A percentile compares a stretch with the other conserved stretches of the same genome.
Conservation (phyloP, 1,140 invertebrate species). For the Medauroidea extradentata region DNA sequence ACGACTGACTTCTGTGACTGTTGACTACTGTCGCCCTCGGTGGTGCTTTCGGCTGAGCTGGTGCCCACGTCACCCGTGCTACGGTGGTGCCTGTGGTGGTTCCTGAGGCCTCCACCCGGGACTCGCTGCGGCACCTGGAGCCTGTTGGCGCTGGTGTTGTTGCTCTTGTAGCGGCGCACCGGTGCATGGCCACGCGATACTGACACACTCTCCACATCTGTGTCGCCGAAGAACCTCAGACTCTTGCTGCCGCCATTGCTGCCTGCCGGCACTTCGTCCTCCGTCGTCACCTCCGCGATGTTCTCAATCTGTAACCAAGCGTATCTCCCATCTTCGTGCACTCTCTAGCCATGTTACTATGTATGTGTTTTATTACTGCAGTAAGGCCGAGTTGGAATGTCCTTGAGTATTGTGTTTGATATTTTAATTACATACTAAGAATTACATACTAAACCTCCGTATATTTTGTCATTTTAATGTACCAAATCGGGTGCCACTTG, state of each 20-base stretch:
- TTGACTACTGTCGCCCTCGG: conserved; percentile 73
- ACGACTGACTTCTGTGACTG: conserved; percentile 73
- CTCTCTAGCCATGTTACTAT: too few relatives aligned
- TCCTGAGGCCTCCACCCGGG: background rate
- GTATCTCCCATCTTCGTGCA: too few relatives aligned
- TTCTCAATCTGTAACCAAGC: background rate
- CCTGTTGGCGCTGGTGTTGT: conserved; percentile 1
- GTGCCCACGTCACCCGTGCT: conserved; percentile 24
- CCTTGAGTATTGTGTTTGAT: too few relatives aligned
- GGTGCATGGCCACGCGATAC: too few relatives aligned
- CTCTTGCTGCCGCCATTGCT: conserved; percentile 48
- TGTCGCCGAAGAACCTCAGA: conserved; percentile 75
- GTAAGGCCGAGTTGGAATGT: too few relatives aligned
- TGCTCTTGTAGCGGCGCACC: conserved; percentile 1
- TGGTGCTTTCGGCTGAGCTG: conserved; percentile 59
- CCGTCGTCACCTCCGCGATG: conserved; percentile 22
- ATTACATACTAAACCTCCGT: too few relatives aligned
- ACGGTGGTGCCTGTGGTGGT: conserved; percentile 1
- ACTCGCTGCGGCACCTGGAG: background rate
- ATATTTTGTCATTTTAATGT: too few relatives aligned
- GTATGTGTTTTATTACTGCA: too few relatives aligned
- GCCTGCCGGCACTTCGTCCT: conserved; percentile 43
- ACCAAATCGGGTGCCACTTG: too few relatives aligned
- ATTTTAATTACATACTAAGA: too few relatives aligned
- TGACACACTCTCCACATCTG: conserved; percentile 56